A percentile compares a stretch with the other conserved stretches of the same genome.
phyloP scores from a whole-genome alignment of 2,888 invertebrate species.

The Slavum lentiscoides region DNA sequence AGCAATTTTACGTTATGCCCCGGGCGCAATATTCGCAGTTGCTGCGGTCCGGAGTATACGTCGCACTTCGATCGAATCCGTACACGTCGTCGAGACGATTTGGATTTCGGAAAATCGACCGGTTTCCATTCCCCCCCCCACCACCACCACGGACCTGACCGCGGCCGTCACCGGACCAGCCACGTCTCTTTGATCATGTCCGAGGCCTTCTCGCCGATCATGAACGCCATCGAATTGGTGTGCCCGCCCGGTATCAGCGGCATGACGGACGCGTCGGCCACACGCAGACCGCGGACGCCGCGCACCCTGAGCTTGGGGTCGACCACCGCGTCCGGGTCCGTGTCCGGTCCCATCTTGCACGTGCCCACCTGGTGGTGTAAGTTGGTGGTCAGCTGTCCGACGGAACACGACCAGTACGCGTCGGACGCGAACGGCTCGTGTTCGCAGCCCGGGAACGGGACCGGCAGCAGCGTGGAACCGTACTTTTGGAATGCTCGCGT shows the following conservation, averaged over 20 bases:
- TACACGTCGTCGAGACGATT: too few species aligned
- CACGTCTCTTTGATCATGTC: slow-evolving; percentile 70
- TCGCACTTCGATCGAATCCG: too few species aligned
- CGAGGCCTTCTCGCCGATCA: slow-evolving; percentile 80
- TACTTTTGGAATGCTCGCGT: slow-evolving; percentile 63
- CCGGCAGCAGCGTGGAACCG: slow-evolving; percentile 59
- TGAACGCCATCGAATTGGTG: slow-evolving; percentile 76
- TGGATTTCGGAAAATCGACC: too few species aligned
- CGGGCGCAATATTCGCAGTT: too few species aligned
- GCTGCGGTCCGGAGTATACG: too few species aligned
- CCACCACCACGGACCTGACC: too few species aligned
- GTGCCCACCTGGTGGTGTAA: slow-evolving; percentile 66
- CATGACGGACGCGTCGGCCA: slow-evolving; percentile 80
- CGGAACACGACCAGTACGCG: slow-evolving; percentile 71
- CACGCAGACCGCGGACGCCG: slow-evolving; percentile 70
- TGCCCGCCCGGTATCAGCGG: slow-evolving; percentile 77
- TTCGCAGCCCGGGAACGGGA: slow-evolving; percentile 59
- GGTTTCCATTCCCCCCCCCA: too few species aligned
- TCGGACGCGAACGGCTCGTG: slow-evolving; percentile 67
- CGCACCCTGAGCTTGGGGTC: slow-evolving; percentile 68
- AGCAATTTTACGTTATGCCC: too few species aligned
- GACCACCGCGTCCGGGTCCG: slow-evolving; percentile 68
- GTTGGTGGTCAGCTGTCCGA: slow-evolving; percentile 70
- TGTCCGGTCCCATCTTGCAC: slow-evolving; percentile 68
- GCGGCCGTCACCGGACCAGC: slow-evolving; percentile 52